phyloP scores from a whole-genome alignment of 2,113 vertebrate species.

The Blennius ocellaris region DNA sequence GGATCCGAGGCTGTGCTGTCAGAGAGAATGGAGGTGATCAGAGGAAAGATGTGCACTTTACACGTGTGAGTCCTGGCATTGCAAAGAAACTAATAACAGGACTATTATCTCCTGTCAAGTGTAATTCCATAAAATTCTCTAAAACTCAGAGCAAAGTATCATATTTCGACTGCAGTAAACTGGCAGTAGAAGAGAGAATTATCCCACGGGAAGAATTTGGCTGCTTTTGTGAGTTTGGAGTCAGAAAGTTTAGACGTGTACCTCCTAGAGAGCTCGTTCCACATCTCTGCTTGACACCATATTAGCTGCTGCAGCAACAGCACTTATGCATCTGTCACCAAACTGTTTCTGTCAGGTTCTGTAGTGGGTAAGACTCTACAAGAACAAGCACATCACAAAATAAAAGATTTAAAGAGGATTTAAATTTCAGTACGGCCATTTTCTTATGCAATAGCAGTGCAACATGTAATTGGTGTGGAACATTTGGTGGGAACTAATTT shows the following conservation, averaged over 20 bases:
- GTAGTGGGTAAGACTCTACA: too few species aligned
- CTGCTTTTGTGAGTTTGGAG: not conserved
- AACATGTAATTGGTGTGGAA: too few species aligned
- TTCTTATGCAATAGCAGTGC: too few species aligned
- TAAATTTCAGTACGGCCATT: too few species aligned
- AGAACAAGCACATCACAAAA: too few species aligned
- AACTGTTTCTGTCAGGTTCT: too few species aligned
- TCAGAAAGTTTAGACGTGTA: not conserved
- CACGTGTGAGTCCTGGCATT: not conserved
- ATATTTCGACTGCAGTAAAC: not conserved
- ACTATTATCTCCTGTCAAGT: not conserved
- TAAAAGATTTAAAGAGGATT: too few species aligned
- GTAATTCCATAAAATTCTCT: not conserved
- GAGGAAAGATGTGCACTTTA: not conserved
- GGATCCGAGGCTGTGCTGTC: constrained; percentile 1
- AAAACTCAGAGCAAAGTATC: not conserved
- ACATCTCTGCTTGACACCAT: not conserved
- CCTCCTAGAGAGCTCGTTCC: not conserved
- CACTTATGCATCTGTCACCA: too few species aligned
- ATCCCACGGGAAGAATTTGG: too few species aligned
- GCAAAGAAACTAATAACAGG: constrained; percentile 5
- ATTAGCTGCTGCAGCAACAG: not conserved
- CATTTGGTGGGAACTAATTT: too few species aligned
- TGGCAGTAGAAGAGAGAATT: not conserved
- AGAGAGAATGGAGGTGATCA: constrained; percentile 18